A percentile compares a stretch with the other conserved stretches of the same genome.
Conservation (phyloP, 2,113 vertebrate species). For the Furnarius figulus region DNA sequence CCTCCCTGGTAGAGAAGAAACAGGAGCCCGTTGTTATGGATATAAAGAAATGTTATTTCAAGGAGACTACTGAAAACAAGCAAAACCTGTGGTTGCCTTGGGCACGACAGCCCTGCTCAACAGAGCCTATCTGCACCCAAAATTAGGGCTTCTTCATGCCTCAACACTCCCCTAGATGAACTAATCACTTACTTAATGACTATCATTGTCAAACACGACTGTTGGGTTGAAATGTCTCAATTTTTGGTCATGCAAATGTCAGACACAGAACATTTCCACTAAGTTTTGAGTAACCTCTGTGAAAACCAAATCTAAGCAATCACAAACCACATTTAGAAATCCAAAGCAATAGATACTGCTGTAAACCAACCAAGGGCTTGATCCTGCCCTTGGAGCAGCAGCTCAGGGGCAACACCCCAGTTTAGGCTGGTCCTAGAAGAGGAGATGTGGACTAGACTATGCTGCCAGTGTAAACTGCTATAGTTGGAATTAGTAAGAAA, state of each 20-base stretch:
- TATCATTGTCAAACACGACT: fast-evolving
- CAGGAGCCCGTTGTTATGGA: not conserved
- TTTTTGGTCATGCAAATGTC: not conserved
- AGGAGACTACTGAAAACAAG: not conserved
- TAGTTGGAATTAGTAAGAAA: not conserved
- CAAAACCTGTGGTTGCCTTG: not conserved
- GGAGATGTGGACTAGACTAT: not conserved
- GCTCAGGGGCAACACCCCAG: not conserved
- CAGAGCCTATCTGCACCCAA: fast-evolving
- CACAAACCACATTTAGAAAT: not conserved
- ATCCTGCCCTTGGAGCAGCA: not conserved
- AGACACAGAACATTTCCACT: not conserved
- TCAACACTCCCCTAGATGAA: not conserved
- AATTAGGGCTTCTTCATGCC: not conserved
- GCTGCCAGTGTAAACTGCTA: not conserved
- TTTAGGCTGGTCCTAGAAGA: not conserved
- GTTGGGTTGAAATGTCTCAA: not conserved
- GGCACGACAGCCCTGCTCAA: not conserved
- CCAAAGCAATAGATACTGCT: not conserved
- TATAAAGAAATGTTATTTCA: not conserved
- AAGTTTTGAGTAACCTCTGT: not conserved
- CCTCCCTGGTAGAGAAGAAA: not conserved
- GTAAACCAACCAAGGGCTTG: not conserved
- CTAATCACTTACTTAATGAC: not conserved
- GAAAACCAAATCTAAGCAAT: not conserved